Percentiles rank a stretch among this genome's conserved stretches.
Evolutionary conservation across 2,888 invertebrate genomes (phyloP).

Genomic region (Napeogenes sylphis): DNA sequence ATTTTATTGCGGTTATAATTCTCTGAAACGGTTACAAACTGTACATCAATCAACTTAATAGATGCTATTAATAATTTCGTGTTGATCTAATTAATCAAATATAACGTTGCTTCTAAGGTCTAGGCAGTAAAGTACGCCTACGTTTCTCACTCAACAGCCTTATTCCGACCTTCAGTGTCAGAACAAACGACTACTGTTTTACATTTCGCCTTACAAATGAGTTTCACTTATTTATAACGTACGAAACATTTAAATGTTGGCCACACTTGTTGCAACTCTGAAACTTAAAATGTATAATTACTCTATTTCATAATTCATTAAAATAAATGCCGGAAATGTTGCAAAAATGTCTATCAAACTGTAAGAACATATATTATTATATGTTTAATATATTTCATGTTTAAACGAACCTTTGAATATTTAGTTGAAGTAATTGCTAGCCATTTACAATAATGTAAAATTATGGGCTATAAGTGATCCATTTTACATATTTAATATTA

Average conservation of each 20-base stretch:
- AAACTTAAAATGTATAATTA: not conserved
- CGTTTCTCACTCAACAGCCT: slow-evolving; percentile 32
- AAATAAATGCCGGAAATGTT: slow-evolving; percentile 3
- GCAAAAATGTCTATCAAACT: slow-evolving; percentile 3
- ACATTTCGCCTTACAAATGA: slow-evolving; percentile 20
- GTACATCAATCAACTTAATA: slow-evolving; percentile 11
- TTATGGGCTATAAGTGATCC: no score
- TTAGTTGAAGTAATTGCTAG: no score
- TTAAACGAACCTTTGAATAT: not conserved
- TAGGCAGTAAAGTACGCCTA: slow-evolving; percentile 31
- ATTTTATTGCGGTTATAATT: no score
- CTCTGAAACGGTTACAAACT: no score
- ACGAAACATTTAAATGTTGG: not conserved
- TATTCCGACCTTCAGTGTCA: slow-evolving; percentile 35
- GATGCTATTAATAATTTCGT: slow-evolving; percentile 13
- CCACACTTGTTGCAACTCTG: slow-evolving; percentile 2
- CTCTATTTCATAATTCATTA: not conserved
- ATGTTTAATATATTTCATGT: not conserved
- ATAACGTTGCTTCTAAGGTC: slow-evolving; percentile 24
- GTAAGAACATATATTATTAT: not conserved
- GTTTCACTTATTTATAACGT: slow-evolving; percentile 8
- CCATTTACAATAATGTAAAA: no score
- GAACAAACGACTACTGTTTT: slow-evolving; percentile 27
- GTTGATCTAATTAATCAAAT: slow-evolving; percentile 11
- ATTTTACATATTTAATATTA: not conserved